Evolutionary conservation across 2,113 vertebrate genomes (phyloP).

Genomic region (Azemiops feae): DNA sequence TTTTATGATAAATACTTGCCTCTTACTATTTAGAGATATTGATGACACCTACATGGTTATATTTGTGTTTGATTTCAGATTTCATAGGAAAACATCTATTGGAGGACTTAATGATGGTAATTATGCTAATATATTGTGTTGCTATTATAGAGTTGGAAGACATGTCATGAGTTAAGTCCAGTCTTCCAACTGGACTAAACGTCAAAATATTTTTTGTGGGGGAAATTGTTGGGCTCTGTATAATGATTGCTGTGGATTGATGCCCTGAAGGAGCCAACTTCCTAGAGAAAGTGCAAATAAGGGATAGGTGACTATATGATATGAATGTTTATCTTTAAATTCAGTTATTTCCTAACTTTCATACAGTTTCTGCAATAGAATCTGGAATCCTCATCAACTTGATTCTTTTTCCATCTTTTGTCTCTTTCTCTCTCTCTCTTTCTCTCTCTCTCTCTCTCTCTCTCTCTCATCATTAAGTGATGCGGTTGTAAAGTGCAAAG

Average conservation of each 20-base stretch:
- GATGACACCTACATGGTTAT: slow-evolving; percentile 3
- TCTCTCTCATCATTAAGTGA: neutral
- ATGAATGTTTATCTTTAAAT: neutral
- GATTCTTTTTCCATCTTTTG: neutral
- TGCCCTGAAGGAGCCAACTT: neutral
- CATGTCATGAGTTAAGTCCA: neutral
- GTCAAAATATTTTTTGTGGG: neutral
- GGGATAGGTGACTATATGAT: neutral
- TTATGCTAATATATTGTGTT: slow-evolving; percentile 10
- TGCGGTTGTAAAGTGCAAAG: neutral
- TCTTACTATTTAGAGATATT: neutral
- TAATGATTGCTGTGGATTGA: neutral
- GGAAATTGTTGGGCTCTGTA: neutral
- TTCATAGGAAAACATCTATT: slow-evolving; percentile 60
- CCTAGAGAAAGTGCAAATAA: neutral
- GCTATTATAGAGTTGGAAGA: neutral
- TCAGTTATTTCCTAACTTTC: neutral
- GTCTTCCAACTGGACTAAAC: neutral
- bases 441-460: neutral
- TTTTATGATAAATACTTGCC: neutral
- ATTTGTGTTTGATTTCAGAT: slow-evolving; percentile 63
- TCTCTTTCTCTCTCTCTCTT: neutral
- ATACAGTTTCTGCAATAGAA: neutral
- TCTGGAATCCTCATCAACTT: neutral
- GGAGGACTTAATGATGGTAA: slow-evolving; percentile 69